Evolutionary conservation across 2,797 vertebrate species (phyloP), one percentile per base, ranked within the genome.

Genomic region (Gephyroberyx darwinii): DNA sequence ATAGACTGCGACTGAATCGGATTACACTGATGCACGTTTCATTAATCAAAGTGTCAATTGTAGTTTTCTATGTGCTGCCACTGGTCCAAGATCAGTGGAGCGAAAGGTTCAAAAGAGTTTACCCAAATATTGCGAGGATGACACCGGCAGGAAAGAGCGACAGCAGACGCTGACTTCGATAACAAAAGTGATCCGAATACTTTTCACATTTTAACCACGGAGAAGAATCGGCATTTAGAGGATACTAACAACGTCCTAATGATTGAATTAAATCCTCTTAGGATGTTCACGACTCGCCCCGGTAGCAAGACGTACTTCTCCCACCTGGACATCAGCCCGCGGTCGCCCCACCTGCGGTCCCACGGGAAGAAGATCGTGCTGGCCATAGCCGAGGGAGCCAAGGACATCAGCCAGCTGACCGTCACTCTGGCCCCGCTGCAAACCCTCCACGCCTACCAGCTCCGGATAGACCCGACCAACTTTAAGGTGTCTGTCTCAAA

Each of bases 281-380:
- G 94, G 88, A 92, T 95, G 94, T 93, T 95, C 58, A 75, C 82
- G 12, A 69, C 80, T 0, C 92, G 68, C 71, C 94, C 94, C 0
- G 93, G 93, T 31, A 91, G 88, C 48, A 95, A 95, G 88, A 94
- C 93, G 0, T 95, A 95, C 80, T 95, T 94, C 60, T 81, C 90
- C 61, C 94, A 95, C 47, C 79, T 94, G 6, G 91, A 94, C 89
- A 93, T 95, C 90, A 90, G 86, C 16, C 78, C 87, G 0, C 58
- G 74, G 35, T 95, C 94, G 1, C 0, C 75, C 5, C 90, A 93
- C 62, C 69, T 95, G 69, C 88, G 75, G 31, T 77, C 75, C 56
- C 93, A 93, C 0, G 94, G 94, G 48, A 91, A 87, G 80, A 94
- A 91, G 84, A 93, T 95, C 0, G 86, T 95, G 37, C 19, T 87